Base-by-base conservation (phyloP, 2,797 vertebrate species). In the Eulemur rubriventer region DNA sequence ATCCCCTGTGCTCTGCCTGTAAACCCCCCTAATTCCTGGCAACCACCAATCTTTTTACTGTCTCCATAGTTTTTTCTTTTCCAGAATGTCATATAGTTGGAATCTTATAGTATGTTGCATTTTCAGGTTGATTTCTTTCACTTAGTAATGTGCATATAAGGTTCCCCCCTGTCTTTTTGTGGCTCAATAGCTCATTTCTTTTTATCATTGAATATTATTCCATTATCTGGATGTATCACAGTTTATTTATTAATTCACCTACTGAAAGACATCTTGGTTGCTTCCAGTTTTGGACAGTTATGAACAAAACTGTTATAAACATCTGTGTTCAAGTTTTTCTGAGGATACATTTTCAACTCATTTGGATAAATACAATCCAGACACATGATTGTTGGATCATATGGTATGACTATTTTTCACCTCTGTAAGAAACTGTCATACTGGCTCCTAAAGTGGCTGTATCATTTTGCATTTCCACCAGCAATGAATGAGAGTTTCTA, bases 291-390 rank as follows among this genome's bases (percentile, higher is more conserved):
- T 14, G 9, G 30, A 41, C 6, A 17, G 38, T 88, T 89, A 67
- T 75, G 41, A 65, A 65, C 72, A 65, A 70, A 55, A 24, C 7
- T 46, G 17, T 38, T 82, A 12, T 76, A 72, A 95, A 52, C 41
- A 28, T 63, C n/a, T 28, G 18, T 41, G 52, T 84, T 55, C 24
- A 46, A 12, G 20, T 81, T 52, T 55, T 86, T 75, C 41, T 80
- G 85, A 48, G 35, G 10, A 69, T 52, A n/a, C 33, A 43, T 55
- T 86, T 85, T 78, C 78, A 55, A 16, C 41, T 67, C 52, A 35
- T 88, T 88, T 95, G 70, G 55, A 73, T 93, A 83, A 96, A 73
- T 84, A 59, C 20, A 57, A 26, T 57, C 18, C 26, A 59, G 76
- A n/a, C 50, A 22, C 14, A 7, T 8, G 26, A 69, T 7, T 73